Percentiles rank a stretch among this genome's conserved stretches.
These are phyloP conservation scores for Junonia oenone DNA, from an alignment of 2,888 invertebrate genomes.

Conservation along the genomic window DNA sequence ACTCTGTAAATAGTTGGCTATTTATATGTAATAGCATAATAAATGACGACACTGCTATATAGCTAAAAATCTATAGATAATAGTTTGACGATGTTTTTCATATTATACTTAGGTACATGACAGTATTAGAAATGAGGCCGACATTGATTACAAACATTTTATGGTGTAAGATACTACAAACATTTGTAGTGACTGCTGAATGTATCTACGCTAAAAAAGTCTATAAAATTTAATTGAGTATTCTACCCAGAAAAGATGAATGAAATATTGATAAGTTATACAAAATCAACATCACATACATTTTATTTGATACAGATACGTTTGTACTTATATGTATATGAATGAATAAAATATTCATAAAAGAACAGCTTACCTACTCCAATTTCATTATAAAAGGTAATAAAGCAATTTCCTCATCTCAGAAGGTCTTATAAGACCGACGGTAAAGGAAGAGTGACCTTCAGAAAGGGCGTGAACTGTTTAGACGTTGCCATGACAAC, in stretches of 20 bases:
- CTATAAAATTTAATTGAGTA: too few relatives aligned
- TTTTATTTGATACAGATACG: too few relatives aligned
- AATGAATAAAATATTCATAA: neutral
- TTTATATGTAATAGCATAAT: slow-evolving; percentile 31
- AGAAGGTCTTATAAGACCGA: neutral
- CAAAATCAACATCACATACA: too few relatives aligned
- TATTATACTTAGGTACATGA: too few relatives aligned
- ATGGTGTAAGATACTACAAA: too few relatives aligned
- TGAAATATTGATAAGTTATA: too few relatives aligned
- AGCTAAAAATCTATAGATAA: neutral
- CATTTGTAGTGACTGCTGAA: too few relatives aligned
- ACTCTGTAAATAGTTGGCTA: slow-evolving; percentile 35
- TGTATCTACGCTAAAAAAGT: too few relatives aligned
- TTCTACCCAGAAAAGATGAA: too few relatives aligned
- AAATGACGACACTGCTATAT: slow-evolving; percentile 32
- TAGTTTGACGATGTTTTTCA: too few relatives aligned
- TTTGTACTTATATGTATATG: neutral
- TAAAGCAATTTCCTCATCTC: neutral
- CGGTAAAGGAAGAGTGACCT: slow-evolving; percentile 5
- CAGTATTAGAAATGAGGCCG: too few relatives aligned
- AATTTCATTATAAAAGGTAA: neutral
- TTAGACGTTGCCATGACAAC: slow-evolving; percentile 53
- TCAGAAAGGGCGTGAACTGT: slow-evolving; percentile 48
- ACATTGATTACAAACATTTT: too few relatives aligned
- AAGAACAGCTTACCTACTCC: neutral